Base-by-base conservation (phyloP, 2,797 vertebrate species). In the Serranus cabrilla region DNA sequence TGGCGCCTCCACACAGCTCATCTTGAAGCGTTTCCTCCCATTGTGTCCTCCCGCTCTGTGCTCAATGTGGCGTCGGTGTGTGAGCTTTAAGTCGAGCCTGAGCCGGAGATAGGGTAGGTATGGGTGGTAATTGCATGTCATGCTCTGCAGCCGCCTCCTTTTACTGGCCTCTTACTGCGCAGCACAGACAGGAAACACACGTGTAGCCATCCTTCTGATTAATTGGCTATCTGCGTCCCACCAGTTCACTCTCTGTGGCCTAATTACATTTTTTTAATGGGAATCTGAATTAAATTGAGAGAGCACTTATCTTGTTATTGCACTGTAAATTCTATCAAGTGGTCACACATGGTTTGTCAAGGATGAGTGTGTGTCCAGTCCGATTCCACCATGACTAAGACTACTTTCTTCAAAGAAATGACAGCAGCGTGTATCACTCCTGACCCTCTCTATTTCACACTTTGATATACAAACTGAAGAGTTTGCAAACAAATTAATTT, bases 271-370 rank as follows among this genome's bases (percentile, higher is more conserved):
- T 67, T 73, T 51, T 72, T 85, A 86, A 89, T 86, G 72, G 84
- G 76, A 84, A 89, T 82, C 68, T 5, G 42, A 88, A 89, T 88
- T 81, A 71, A 89, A 90, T 69, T 65, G 63, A 68, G 78, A 81
- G 68, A 43, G 56, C 69, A 74, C 71, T 86, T 84, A 85, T 87
- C 74, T 83, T 76, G 40, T 83, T 73, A 80, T 56, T 67, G 52
- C 64, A 49, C 70, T 54, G 60, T 80, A 77, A 75, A 86, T 80
- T 76, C 72, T 69, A 81, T 79, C 70, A 80, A 81, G 80, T 47
- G 72, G 76, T 74, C 62, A 76, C 80, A 62, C 58, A 46, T 60
- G 61, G 74, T 60, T 78, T 83, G 60, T 76, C 59, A 55, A 54
- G 1, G 25, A 49, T 8, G 11, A 42, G 1, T 47, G 10, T 34